Percentiles rank a stretch among this genome's conserved stretches.
Evolutionary conservation across 2,888 invertebrate genomes (phyloP).

Genomic region (Drosophila neotestacea): DNA sequence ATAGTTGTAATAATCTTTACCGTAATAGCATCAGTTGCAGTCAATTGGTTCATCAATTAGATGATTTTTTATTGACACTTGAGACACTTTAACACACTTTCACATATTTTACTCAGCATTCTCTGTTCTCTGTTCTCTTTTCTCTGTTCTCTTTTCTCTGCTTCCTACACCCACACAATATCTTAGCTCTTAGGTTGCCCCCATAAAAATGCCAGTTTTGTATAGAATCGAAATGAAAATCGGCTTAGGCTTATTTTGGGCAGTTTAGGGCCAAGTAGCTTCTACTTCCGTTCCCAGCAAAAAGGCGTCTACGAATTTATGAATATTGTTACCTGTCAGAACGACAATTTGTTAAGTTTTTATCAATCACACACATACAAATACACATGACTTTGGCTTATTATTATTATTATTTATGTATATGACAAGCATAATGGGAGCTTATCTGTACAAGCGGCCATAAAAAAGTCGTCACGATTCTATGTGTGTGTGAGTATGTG

Average conservation of each 20-base stretch:
- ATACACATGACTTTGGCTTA: constrained; percentile 30
- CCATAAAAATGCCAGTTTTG: neutral
- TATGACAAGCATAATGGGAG: constrained; percentile 52
- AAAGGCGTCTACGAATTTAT: constrained; percentile 20
- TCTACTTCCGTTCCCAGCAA: constrained; percentile 26
- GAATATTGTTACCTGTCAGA: constrained; percentile 39
- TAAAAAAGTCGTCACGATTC: constrained; percentile 36
- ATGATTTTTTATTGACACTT: constrained; percentile 50
- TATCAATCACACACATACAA: constrained; percentile 40
- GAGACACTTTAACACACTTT: constrained; percentile 51
- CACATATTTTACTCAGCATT: constrained; percentile 7
- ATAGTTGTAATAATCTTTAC: constrained; percentile 1
- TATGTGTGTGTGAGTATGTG: constrained; percentile 4
- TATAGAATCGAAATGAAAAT: constrained; percentile 27
- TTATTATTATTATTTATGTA: constrained; percentile 53
- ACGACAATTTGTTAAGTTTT: constrained; percentile 46
- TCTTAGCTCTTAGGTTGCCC: neutral
- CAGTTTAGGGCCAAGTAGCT: constrained; percentile 14
- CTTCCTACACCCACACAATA: constrained; percentile 1
- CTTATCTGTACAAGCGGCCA: constrained; percentile 44
- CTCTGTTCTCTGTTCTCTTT: neutral
- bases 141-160: neutral
- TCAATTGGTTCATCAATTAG: constrained; percentile 24
- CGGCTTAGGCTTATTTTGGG: constrained; percentile 37
- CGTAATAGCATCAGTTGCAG: neutral